phyloP scores from a whole-genome alignment of 1,140 invertebrate species.

The Uloborus diversus region DNA sequence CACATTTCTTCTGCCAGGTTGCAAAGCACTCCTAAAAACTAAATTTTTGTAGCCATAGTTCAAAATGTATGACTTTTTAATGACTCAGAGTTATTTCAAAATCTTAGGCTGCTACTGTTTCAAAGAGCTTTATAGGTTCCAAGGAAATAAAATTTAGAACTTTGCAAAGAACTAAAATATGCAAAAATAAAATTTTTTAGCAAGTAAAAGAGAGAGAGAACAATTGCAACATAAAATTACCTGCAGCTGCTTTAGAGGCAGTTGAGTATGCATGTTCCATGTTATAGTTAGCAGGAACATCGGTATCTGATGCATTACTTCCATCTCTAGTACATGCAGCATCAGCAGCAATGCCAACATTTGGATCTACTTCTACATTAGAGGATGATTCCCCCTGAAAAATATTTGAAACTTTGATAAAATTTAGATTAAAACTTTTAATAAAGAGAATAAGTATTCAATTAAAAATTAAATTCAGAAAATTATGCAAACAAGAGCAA shows the following conservation, averaged over 20 bases:
- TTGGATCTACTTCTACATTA: background rate
- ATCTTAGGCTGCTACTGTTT: no score
- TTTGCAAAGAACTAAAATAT: no score
- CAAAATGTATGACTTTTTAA: no score
- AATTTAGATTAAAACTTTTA: background rate
- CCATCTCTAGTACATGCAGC: background rate
- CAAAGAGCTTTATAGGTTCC: no score
- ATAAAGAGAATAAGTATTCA: background rate
- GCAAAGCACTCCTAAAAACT: no score
- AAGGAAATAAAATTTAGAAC: no score
- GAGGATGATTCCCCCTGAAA: background rate
- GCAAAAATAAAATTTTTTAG: no score
- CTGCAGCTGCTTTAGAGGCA: constrained; percentile 63
- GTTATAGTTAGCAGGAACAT: constrained; percentile 52
- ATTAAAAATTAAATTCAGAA: background rate
- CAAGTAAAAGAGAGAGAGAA: no score
- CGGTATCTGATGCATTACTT: constrained; percentile 11
- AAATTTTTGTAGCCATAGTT: no score
- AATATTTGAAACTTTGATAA: background rate
- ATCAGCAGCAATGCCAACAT: constrained; percentile 2
- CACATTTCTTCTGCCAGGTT: no score
- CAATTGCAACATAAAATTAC: no score
- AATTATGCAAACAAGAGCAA: background rate
- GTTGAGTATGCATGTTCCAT: constrained; percentile 70
- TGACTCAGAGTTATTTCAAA: no score